These are phyloP conservation scores for Gymnobelideus leadbeateri DNA, from an alignment of 2,113 vertebrate species.

Conservation along the genomic window DNA sequence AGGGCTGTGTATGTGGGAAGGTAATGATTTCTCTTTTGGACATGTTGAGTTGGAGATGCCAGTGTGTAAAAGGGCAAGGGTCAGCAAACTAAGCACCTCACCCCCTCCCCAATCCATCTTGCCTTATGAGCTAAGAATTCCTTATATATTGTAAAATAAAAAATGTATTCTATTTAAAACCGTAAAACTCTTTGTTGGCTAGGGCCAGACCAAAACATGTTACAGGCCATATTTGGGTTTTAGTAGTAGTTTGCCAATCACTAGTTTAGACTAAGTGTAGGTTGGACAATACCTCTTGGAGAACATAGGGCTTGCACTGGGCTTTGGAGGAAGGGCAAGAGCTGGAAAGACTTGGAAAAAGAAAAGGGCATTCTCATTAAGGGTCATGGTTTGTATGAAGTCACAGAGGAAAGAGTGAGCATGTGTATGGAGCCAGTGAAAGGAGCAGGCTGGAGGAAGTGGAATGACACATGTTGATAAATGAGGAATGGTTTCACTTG, in stretches of 20 bases:
- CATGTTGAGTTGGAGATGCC: too few relatives aligned
- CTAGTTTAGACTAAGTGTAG: neutral
- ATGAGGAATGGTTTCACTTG: neutral
- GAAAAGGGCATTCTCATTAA: neutral
- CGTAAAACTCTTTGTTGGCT: neutral
- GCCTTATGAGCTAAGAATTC: neutral
- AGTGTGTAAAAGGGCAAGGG: neutral
- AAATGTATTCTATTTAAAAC: neutral
- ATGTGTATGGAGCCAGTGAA: neutral
- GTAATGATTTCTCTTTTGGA: too few relatives aligned
- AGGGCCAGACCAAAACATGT: neutral
- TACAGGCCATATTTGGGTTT: neutral
- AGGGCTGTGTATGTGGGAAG: too few relatives aligned
- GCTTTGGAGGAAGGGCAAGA: neutral
- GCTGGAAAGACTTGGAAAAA: neutral
- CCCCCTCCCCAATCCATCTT: neutral
- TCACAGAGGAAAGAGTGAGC: constrained; percentile 4
- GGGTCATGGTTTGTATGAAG: neutral
- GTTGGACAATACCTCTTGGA: neutral
- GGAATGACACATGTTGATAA: neutral
- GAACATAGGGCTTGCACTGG: neutral
- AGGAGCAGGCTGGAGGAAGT: neutral
- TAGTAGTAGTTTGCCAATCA: neutral
- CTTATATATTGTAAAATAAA: neutral
- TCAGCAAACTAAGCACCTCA: neutral